phyloP scores from a whole-genome alignment of 2,113 vertebrate genomes.

The Anhinga rufa region DNA sequence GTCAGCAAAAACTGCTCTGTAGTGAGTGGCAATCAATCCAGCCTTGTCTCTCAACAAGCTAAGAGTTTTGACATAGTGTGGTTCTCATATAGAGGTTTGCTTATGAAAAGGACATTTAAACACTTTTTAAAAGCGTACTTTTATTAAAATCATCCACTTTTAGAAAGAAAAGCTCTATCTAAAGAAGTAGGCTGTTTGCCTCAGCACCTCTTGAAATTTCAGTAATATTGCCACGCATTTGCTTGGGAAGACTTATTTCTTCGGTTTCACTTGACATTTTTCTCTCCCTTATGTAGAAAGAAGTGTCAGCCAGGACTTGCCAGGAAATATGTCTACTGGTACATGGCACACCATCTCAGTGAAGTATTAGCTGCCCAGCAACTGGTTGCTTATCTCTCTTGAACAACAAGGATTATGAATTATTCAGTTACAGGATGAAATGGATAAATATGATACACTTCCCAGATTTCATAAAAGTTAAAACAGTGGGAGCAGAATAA shows the following conservation, averaged over 20 bases:
- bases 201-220: slow-evolving; percentile 31
- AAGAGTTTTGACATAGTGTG: neutral
- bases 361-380: neutral
- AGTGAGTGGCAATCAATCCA: slow-evolving; percentile 36
- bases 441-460: neutral
- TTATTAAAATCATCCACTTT: slow-evolving; percentile 13
- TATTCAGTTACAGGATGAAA: neutral
- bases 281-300: neutral
- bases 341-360: neutral
- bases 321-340: neutral
- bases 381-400: neutral
- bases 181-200: neutral
- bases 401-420: neutral
- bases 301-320: neutral
- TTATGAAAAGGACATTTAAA: slow-evolving; percentile 1
- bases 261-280: slow-evolving; percentile 4
- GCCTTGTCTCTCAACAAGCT: slow-evolving; percentile 46
- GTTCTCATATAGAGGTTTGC: neutral
- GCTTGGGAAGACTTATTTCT: neutral
- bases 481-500: neutral
- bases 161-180: neutral
- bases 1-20: slow-evolving; percentile 37
- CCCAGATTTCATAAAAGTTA: neutral
- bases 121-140: neutral
- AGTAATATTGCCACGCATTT: neutral